Percentiles rank a stretch among this genome's conserved stretches.
Evolutionary conservation across 2,888 invertebrate species (phyloP).

Genomic region (Polyommatus iphigenia): DNA sequence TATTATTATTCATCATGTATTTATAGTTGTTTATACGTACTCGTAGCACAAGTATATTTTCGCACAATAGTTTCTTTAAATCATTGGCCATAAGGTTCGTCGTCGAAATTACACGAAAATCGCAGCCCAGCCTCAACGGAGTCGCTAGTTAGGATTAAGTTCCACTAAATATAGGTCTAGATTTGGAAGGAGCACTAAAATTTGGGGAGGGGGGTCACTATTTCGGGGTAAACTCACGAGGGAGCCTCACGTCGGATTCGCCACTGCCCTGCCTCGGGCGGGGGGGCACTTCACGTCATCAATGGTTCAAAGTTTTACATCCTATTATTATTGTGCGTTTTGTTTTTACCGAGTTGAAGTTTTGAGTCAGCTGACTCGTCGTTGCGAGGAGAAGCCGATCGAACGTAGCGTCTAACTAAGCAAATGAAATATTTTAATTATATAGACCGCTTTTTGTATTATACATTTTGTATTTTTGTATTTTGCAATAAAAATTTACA

Average conservation of each 20-base stretch:
- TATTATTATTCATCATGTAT: neutral
- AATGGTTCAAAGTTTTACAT: conserved; percentile 16
- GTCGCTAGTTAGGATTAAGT: conserved; percentile 3
- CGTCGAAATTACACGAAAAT: neutral
- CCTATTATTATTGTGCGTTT: neutral
- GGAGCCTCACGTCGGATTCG: neutral
- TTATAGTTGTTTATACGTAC: conserved; percentile 12
- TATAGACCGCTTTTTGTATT: neutral
- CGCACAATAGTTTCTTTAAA: conserved; percentile 20
- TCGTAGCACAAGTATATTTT: conserved; percentile 25
- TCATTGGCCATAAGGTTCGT: neutral
- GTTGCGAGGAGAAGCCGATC: neutral
- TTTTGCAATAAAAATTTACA: no score
- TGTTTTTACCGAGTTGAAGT: neutral
- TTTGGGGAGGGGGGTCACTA: conserved; percentile 8
- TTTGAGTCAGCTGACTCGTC: neutral
- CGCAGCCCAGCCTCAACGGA: neutral
- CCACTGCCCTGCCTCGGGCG: neutral
- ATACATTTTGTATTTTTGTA: no score
- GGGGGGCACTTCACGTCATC: neutral
- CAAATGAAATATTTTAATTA: neutral
- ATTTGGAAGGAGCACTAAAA: neutral
- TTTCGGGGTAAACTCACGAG: neutral
- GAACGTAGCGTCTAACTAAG: neutral
- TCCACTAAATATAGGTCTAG: conserved; percentile 4